A percentile compares a stretch with the other conserved stretches of the same genome.
Conservation (phyloP, 2,888 invertebrate species). For the Machimus atricapillus region DNA sequence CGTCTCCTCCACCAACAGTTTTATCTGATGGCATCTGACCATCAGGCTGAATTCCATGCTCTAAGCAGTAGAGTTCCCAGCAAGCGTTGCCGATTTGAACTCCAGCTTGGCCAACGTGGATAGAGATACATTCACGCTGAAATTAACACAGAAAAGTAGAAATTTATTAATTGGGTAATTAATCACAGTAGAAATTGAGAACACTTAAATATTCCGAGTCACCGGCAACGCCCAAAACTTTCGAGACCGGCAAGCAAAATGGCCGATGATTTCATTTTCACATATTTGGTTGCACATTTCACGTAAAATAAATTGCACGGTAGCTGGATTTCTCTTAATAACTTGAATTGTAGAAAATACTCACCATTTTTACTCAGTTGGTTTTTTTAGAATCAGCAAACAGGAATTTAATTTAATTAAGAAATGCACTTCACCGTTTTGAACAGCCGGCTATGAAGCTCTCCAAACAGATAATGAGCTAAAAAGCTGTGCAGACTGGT, state of each 20-base stretch:
- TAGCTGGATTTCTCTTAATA: neutral
- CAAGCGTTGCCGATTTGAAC: constrained; percentile 84
- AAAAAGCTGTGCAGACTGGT: constrained; percentile 62
- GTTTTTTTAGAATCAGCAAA: neutral
- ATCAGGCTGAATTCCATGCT: constrained; percentile 85
- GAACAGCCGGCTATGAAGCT: constrained; percentile 73
- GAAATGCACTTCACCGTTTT: neutral
- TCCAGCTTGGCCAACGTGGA: constrained; percentile 67
- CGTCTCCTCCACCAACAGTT: constrained; percentile 61
- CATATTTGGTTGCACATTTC: neutral
- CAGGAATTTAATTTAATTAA: neutral
- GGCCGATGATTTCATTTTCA: neutral
- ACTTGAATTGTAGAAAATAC: neutral
- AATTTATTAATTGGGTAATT: neutral
- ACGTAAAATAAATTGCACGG: neutral
- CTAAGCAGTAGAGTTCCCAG: constrained; percentile 80
- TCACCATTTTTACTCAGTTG: constrained; percentile 11
- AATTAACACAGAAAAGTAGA: constrained; percentile 48
- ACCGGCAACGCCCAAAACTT: neutral
- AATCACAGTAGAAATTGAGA: neutral
- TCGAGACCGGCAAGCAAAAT: neutral
- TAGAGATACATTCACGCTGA: constrained; percentile 72
- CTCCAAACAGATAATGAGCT: constrained; percentile 70
- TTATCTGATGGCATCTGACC: constrained; percentile 90
- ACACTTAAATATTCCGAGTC: neutral